Evolutionary conservation across 2,888 invertebrate genomes (phyloP).

Genomic region (Drosophila parthenogenetica): DNA sequence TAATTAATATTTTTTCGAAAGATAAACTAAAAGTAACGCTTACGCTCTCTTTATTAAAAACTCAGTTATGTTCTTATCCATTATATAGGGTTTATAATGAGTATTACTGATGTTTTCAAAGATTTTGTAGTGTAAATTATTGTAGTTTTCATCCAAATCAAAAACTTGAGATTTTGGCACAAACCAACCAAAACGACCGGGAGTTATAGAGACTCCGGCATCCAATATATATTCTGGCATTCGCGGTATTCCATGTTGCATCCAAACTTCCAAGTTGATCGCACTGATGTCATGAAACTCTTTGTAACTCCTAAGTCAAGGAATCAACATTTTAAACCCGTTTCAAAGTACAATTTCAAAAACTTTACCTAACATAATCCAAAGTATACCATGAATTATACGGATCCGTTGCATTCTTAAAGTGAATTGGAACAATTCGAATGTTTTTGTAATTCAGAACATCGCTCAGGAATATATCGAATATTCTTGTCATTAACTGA

Average conservation of each 20-base stretch:
- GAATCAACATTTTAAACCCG: not conserved
- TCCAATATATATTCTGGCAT: conserved; percentile 83
- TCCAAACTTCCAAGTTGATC: conserved; percentile 91
- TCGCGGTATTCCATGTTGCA: conserved; percentile 81
- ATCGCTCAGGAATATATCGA: conserved; percentile 87
- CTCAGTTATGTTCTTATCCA: conserved; percentile 55
- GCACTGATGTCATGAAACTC: conserved; percentile 48
- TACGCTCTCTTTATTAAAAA: conserved; percentile 50
- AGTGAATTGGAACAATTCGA: conserved; percentile 82
- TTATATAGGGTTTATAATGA: conserved; percentile 67
- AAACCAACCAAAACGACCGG: conserved; percentile 89
- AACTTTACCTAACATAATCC: conserved; percentile 62
- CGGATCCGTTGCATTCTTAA: conserved; percentile 29
- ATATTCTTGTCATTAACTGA: conserved; percentile 87
- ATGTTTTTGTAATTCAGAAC: conserved; percentile 85
- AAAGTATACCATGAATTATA: conserved; percentile 47
- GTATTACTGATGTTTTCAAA: conserved; percentile 66
- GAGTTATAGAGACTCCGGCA: conserved; percentile 85
- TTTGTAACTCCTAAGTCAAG: conserved; percentile 40
- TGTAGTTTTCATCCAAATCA: conserved; percentile 1
- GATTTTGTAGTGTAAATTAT: conserved; percentile 64
- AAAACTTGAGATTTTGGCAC: conserved; percentile 86
- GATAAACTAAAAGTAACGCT: conserved; percentile 8
- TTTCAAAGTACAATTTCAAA: not conserved
- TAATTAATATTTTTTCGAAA: not conserved